Base-by-base conservation (phyloP, 2,113 vertebrate species). In the Pteruthius melanotis region DNA sequence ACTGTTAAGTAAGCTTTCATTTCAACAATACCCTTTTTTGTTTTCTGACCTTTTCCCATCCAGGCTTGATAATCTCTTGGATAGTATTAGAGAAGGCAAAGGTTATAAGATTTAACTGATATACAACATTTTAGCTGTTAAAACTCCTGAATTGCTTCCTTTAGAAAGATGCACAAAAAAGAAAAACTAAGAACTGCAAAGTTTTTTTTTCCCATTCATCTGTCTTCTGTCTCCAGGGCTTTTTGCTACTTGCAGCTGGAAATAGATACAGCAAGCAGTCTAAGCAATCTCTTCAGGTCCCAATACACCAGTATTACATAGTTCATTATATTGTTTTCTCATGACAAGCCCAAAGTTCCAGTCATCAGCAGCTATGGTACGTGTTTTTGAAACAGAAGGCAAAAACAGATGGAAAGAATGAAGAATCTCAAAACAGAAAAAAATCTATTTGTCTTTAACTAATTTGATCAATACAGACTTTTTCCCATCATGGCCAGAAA, bases 1-100 rank as follows among this genome's bases (percentile, higher is more conserved):
- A 91, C 59, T 30, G 18, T 44, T 78, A 84, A 65, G 54, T 47
- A 91, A 89, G 24, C 39, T 87, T 91, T 66, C 15, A 44, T 89
- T 93, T 84, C 23, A 71, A 9, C 39, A 91, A 93, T 54, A 66
- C 5, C 18, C 1, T 45, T 93, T 64, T 80, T 22, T 12, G 24
- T 87, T 83, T 64, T 47, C 59, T 96, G 90, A 95, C 81, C 69
- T 94, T 89, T 95, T 79, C 44, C 17, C 31, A 93, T 47, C 9
- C 30, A 76, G 9, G 31, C 13, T 60, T 71, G 23, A 68, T 90
- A 94, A 93, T 75, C 56, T 59, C n/a, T 85, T 64, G 83, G 57
- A 74, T n/a, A 28, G 13, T 27, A 83, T 45, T 35, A 83, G 39
- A 83, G 35, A 80, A 4, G 3, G 63, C 26, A 90, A 91, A 91